phyloP scores from a whole-genome alignment of 2,113 vertebrate genomes.

The Promerops cafer region DNA sequence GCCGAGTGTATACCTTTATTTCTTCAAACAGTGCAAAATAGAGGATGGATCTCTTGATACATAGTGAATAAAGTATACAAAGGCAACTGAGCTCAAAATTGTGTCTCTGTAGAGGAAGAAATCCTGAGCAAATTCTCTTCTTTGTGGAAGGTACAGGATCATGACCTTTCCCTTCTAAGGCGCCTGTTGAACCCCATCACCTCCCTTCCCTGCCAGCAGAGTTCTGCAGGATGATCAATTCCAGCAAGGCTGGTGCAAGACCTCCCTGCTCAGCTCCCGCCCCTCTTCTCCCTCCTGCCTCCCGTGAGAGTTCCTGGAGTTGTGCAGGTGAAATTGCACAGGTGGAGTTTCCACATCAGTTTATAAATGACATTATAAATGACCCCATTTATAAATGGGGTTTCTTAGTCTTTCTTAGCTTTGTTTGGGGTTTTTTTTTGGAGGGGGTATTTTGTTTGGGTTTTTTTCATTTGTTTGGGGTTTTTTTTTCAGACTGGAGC shows the following conservation, averaged over 20 bases:
- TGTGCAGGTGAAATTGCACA: not conserved
- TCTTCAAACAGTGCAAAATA: not conserved
- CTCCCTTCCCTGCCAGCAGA: not conserved
- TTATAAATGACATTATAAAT: not conserved
- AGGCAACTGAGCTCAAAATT: not conserved
- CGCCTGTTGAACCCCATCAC: not conserved
- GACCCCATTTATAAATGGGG: too few relatives aligned
- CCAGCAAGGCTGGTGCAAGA: not conserved
- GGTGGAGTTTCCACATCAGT: not conserved
- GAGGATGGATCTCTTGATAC: not conserved
- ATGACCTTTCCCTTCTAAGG: not conserved
- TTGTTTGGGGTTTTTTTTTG: not conserved
- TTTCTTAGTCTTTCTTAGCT: not conserved
- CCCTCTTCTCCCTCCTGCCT: not conserved
- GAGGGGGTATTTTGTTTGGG: not conserved
- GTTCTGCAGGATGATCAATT: not conserved
- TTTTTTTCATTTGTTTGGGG: not conserved
- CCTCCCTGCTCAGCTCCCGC: not conserved
- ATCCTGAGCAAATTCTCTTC: not conserved
- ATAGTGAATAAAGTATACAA: not conserved
- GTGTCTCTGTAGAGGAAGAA: not conserved
- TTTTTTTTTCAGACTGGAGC: not conserved
- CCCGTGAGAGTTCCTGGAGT: fast-evolving
- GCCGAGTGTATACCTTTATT: not conserved
- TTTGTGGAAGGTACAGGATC: not conserved